Evolutionary conservation across 1,140 invertebrate genomes (phyloP).

Genomic region (Ctenoplectra terminalis): DNA sequence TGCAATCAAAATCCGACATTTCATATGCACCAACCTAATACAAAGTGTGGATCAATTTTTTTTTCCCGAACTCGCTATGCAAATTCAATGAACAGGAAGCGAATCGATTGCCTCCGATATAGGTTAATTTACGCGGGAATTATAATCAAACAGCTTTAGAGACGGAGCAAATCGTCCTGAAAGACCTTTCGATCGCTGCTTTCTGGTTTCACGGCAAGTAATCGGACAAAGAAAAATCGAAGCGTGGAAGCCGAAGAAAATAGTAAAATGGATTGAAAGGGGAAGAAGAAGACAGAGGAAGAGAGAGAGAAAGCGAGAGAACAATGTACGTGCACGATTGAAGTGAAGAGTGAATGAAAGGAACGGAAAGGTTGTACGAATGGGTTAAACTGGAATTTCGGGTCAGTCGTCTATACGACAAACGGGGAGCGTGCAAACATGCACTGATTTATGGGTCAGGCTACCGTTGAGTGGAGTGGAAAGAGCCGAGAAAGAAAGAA

Average conservation of each 20-base stretch:
- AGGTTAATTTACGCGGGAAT: background rate
- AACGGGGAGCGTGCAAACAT: constrained; percentile 49
- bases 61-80: too few relatives aligned
- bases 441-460: constrained; percentile 65
- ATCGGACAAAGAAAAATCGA: background rate
- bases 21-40: too few relatives aligned
- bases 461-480: constrained; percentile 44
- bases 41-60: background rate
- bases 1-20: too few relatives aligned
- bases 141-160: background rate
- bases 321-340: constrained; percentile 1
- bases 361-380: constrained; percentile 42
- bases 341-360: background rate
- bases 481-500: constrained; percentile 23
- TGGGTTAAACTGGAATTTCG: constrained; percentile 62
- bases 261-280: background rate
- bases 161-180: background rate
- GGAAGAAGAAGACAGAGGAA: background rate
- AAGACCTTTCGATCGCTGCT: background rate
- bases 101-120: background rate
- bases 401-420: constrained; percentile 58
- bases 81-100: too few relatives aligned
- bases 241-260: background rate
- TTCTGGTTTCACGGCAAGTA: background rate
- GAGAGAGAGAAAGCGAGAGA: background rate